phyloP scores from a whole-genome alignment of 2,797 vertebrate genomes.

The Brachyrhaphis roseni region DNA sequence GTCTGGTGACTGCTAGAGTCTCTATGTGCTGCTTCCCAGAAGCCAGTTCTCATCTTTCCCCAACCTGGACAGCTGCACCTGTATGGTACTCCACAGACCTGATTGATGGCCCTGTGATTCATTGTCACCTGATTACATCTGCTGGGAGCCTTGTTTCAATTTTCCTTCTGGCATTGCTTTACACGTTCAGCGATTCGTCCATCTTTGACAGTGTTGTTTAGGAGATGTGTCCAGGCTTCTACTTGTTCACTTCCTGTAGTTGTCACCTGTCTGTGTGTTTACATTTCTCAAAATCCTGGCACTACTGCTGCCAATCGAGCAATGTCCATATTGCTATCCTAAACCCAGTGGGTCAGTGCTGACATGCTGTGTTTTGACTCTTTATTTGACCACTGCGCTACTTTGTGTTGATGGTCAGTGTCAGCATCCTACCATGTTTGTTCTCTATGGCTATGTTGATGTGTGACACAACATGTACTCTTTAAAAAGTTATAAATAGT shows the following conservation, averaged over 20 bases:
- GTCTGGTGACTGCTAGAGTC: neutral
- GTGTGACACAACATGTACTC: neutral
- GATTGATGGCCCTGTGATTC: neutral
- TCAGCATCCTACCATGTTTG: neutral
- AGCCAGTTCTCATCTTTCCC: neutral
- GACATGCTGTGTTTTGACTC: neutral
- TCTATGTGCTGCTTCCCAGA: neutral
- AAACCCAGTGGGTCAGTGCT: neutral
- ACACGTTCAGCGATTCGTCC: neutral
- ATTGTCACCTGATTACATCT: neutral
- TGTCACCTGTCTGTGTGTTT: slow-evolving; percentile 9
- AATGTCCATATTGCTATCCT: neutral
- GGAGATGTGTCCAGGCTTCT: neutral
- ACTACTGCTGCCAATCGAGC: neutral
- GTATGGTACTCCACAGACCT: slow-evolving; percentile 2
- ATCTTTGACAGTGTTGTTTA: slow-evolving; percentile 1
- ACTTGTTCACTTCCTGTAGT: neutral
- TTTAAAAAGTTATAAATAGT: neutral
- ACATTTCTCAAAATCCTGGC: neutral
- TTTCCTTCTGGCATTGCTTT: neutral
- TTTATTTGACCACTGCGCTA: neutral
- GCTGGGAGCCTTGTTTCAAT: neutral
- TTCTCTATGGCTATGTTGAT: neutral
- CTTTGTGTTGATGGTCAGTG: slow-evolving; percentile 1
- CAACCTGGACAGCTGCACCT: neutral